phyloP scores from a whole-genome alignment of 2,797 vertebrate genomes.

The Menidia menidia region DNA sequence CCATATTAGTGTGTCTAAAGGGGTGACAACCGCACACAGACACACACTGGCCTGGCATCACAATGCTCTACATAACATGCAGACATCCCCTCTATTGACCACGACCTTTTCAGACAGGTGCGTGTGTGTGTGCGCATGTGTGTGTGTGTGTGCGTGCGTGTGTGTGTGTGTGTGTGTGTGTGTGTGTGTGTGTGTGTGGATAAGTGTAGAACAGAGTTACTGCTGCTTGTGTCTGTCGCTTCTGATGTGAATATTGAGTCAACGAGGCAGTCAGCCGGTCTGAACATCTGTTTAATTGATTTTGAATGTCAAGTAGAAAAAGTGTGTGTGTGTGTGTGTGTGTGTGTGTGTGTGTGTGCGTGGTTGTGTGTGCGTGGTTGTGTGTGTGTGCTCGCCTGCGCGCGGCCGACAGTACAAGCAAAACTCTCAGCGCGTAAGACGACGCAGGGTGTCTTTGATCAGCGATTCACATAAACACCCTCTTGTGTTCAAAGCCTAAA shows the following conservation, averaged over 20 bases:
- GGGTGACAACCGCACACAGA: constrained; percentile 21
- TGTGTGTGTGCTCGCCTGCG: constrained; percentile 34
- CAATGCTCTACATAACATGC: constrained; percentile 53
- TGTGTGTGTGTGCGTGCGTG: background rate
- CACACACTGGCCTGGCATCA: constrained; percentile 36
- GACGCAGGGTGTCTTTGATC: constrained; percentile 83
- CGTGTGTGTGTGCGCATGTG: background rate
- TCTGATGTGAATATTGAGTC: constrained; percentile 76
- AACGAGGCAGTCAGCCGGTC: constrained; percentile 46
- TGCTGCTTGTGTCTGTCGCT: constrained; percentile 46
- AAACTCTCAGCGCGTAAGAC: constrained; percentile 86
- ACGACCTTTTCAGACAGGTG: constrained; percentile 73
- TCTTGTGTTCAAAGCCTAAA: constrained; percentile 78
- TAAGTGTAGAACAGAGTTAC: constrained; percentile 7
- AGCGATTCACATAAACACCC: constrained; percentile 80
- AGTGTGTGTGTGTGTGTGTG: constrained; percentile 39
- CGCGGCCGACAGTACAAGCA: constrained; percentile 48
- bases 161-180: constrained; percentile 7
- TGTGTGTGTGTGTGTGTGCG: constrained; percentile 37
- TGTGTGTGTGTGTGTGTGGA: background rate
- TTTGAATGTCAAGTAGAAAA: constrained; percentile 74
- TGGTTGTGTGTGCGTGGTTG: constrained; percentile 28
- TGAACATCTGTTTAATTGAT: constrained; percentile 81
- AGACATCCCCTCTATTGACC: constrained; percentile 54
- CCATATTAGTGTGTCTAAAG: constrained; percentile 53